Evolutionary conservation across 2,797 vertebrate genomes (phyloP), one percentile per base, ranked within the genome.

Genomic region (Chelmon rostratus): DNA sequence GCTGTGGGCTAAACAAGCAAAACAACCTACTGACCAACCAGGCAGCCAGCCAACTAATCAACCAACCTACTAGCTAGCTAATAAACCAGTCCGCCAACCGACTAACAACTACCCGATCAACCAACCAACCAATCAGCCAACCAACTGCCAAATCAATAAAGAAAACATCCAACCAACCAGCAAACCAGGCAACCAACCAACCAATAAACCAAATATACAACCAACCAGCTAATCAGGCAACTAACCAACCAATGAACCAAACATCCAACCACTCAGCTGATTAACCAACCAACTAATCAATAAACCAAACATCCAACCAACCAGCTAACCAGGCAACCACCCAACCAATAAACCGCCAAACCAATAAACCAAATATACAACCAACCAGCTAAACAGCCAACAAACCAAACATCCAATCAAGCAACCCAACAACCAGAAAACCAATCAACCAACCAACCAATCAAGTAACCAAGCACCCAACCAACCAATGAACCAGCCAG

Each of bases 261-360:
- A 4, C 12, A 16, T 3, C 6, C 2, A 21, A 49, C 2, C 7
- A 49, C 21, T 18, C 46, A 49, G 6, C 6, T 6, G 3, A 16
- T 8, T 5, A 25, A 0, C 15, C 0, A 9, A 12, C 10, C 3
- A 10, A 47, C 8, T 4, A 13, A 56, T 1, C 37, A 49, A 3
- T n/a, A n/a, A 49, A 4, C 4, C 13, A 62, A 44, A 4, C 12
- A 16, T 3, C 6, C 2, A 21, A 49, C 2, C 7, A 49, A 21
- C 18, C 46, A 49, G 6, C 6, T 6, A 3, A 16, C 8, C 5
- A 25, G 0, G 15, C 0, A 9, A 12, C 10, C 3, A 10, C 4
- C 25, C 1, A 33, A 42, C 8, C 3, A 12, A 28, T 0, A 23
- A 23, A 9, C 25, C n/a, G n/a, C n/a, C n/a, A n/a, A 38, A 38